phyloP scores from a whole-genome alignment of 2,888 invertebrate genomes.

The Rotaria sp. region DNA sequence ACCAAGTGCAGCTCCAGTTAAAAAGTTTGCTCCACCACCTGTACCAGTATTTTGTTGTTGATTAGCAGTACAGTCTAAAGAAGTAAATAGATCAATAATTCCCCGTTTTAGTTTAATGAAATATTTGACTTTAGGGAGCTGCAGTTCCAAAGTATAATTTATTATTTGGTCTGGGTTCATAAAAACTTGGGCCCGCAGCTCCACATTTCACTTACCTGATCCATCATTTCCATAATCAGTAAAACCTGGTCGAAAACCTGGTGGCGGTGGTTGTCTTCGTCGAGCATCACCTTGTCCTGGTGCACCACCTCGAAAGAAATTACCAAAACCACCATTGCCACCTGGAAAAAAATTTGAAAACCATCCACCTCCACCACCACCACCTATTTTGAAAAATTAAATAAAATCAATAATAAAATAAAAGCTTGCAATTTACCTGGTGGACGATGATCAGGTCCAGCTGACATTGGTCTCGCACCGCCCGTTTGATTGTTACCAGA shows the following conservation, averaged over 20 bases:
- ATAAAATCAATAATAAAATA: background rate
- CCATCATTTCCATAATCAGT: background rate
- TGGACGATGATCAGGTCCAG: background rate
- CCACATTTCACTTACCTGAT: too few species aligned
- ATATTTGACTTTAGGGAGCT: too few species aligned
- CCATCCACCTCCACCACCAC: conserved; percentile 1
- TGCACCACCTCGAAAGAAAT: background rate
- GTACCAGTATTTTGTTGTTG: background rate
- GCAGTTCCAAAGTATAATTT: too few species aligned
- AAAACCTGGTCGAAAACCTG: conserved; percentile 1
- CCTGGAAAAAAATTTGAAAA: background rate
- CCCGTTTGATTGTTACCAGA: background rate
- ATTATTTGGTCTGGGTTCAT: too few species aligned
- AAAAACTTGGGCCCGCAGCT: too few species aligned
- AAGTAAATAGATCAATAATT: background rate
- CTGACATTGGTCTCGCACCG: background rate
- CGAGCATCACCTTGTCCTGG: background rate
- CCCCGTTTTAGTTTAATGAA: background rate
- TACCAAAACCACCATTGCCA: background rate
- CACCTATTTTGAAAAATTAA: background rate
- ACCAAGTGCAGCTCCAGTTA: conserved; percentile 18
- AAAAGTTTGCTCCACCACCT: background rate
- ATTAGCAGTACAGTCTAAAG: background rate
- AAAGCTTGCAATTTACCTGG: background rate
- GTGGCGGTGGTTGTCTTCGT: background rate